phyloP scores from a whole-genome alignment of 2,113 vertebrate genomes.

The Malurus melanocephalus region DNA sequence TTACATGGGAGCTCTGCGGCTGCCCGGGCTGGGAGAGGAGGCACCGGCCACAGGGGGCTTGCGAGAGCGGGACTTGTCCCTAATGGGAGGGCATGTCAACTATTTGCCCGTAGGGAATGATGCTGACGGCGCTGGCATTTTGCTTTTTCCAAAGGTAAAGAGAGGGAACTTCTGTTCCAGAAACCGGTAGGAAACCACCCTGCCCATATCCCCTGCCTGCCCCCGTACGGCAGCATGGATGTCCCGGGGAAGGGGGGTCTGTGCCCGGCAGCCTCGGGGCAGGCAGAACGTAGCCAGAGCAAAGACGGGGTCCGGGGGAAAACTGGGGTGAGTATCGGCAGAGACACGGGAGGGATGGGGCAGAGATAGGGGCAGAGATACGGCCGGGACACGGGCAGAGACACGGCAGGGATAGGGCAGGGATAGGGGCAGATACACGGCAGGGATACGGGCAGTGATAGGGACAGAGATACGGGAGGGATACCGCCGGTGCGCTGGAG shows the following conservation, averaged over 20 bases:
- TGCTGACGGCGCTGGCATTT: background rate
- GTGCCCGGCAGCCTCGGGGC: background rate
- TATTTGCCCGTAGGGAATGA: background rate
- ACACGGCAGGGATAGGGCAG: no score
- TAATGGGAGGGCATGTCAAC: background rate
- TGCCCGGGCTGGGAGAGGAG: background rate
- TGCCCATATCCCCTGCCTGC: background rate
- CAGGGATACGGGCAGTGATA: background rate
- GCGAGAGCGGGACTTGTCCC: fast-evolving
- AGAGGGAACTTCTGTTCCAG: background rate
- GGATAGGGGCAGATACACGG: no score
- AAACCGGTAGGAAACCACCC: background rate
- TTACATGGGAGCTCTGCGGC: fast-evolving
- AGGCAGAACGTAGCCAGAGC: background rate
- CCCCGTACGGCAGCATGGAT: no score
- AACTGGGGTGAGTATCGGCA: no score
- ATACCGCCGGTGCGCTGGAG: background rate
- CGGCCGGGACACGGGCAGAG: background rate
- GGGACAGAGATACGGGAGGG: background rate
- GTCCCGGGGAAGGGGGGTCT: background rate
- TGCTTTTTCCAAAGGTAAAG: background rate
- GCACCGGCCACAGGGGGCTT: background rate
- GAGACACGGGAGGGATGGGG: no score
- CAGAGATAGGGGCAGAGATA: no score
- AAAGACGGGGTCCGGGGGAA: no score